Conservation (phyloP, 2,888 invertebrate genomes). For the Eristalis intricaria region DNA sequence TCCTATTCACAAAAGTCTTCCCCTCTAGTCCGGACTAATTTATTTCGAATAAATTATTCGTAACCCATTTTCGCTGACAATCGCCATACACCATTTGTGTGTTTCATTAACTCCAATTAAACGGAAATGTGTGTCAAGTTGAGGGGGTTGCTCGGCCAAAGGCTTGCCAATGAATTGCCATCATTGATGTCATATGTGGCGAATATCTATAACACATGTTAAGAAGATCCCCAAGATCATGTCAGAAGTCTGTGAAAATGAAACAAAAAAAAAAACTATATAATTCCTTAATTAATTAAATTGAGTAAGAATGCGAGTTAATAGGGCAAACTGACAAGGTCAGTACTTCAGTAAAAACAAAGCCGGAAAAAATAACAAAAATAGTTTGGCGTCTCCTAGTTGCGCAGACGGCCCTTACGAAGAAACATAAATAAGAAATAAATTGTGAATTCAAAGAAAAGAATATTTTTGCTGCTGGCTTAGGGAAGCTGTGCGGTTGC, state of each 20-base stretch:
- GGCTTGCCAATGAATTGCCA: background rate
- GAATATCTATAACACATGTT: background rate
- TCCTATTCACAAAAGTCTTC: background rate
- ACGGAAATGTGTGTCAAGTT: slow-evolving; percentile 32
- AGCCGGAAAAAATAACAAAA: background rate
- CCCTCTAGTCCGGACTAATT: background rate
- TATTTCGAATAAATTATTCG: background rate
- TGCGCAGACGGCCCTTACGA: background rate
- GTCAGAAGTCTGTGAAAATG: background rate
- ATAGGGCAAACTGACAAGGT: background rate
- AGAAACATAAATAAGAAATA: background rate
- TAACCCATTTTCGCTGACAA: background rate
- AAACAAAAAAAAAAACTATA: background rate
- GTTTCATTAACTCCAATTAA: slow-evolving; percentile 30
- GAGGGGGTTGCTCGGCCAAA: background rate
- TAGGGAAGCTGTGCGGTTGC: background rate
- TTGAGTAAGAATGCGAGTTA: background rate
- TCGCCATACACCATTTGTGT: background rate
- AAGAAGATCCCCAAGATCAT: background rate
- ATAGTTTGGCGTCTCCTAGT: background rate
- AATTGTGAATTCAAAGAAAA: background rate
- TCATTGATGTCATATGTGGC: background rate
- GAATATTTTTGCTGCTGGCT: background rate
- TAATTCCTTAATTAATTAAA: background rate
- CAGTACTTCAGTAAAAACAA: background rate